Evolutionary conservation across 2,113 vertebrate genomes (phyloP), one percentile per base, ranked within the genome.

Genomic region (Bufo gargarizans): DNA sequence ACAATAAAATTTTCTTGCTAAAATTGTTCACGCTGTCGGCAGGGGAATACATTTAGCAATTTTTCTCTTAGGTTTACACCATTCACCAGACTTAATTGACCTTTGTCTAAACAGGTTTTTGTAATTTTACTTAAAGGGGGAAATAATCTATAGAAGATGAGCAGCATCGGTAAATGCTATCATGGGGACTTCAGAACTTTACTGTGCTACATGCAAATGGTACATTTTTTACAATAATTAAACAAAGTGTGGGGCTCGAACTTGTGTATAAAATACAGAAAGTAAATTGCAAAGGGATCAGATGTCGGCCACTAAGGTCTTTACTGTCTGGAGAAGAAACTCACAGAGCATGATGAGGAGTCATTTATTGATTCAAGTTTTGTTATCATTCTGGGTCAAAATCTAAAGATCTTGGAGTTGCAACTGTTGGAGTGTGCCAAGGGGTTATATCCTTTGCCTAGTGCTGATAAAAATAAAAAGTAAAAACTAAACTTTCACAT

Each of bases 71-170:
- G 91, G 93, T 95, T 94, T 92, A 95, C 94, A 94, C 93, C 92
- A 94, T 91, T 91, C 91, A 83, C 90, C 92, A 91, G 92, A 92
- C 94, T 93, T 93, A 94, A 92, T 92, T 96, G 95, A 95, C 95
- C 95, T 96, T 95, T 96, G 91, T 93, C 91, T 93, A 94, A 95
- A 93, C 91, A 94, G 92, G 93, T 90, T 93, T 74, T 50, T 92
- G 92, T 95, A 95, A 95, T 94, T 93, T 94, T 93, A 92, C 93
- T 94, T 95, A 94, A 93, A 93, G 94, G 95, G 93, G 93, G 93
- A 91, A 93, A 67, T 67, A 69, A n/a, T 55, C 81, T 50, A 20
- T 63, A 2, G 43, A 59, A 45, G 56, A 76, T 11, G 72, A 50
- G 45, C 45, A 4, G 33, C 45, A 49, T 76, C 43, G 8, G 69